These are phyloP conservation scores for Carapus acus DNA, from an alignment of 2,797 vertebrate genomes.

Conservation along the genomic window DNA sequence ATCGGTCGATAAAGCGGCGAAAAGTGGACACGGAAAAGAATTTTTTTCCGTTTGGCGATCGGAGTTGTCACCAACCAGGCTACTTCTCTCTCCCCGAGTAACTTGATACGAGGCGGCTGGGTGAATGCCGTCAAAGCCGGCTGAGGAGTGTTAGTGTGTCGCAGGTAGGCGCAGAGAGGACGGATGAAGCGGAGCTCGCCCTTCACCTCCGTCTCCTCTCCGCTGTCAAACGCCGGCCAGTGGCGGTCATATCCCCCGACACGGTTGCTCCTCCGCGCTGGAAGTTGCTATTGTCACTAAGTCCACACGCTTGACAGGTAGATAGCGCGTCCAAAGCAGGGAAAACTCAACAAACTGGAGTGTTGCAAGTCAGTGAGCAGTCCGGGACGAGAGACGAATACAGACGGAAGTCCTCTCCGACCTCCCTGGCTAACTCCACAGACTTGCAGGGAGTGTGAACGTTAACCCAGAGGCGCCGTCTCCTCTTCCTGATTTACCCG, in stretches of 20 bases:
- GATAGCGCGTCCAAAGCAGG: constrained; percentile 51
- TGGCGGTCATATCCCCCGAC: constrained; percentile 42
- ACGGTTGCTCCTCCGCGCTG: constrained; percentile 36
- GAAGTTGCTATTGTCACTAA: constrained; percentile 67
- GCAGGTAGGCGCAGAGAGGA: constrained; percentile 11
- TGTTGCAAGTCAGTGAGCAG: constrained; percentile 40
- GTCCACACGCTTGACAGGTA: constrained; percentile 67
- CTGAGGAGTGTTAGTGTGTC: constrained; percentile 10
- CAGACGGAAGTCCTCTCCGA: constrained; percentile 27
- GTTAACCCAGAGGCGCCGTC: constrained; percentile 60
- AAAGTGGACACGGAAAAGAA: constrained; percentile 28
- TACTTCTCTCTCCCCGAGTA: constrained; percentile 50
- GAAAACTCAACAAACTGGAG: constrained; percentile 57
- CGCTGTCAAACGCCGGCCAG: constrained; percentile 32
- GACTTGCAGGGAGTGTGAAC: constrained; percentile 47
- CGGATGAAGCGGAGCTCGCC: constrained; percentile 24
- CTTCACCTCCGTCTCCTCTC: constrained; percentile 9
- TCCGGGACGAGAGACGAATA: constrained; percentile 19
- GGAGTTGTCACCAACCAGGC: constrained; percentile 47
- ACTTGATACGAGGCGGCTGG: constrained; percentile 63
- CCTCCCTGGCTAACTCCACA: constrained; percentile 39
- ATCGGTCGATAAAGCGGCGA: constrained; percentile 11
- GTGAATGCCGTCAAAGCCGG: constrained; percentile 43
- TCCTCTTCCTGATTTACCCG: constrained; percentile 77
- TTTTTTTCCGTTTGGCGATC: constrained; percentile 10